These are phyloP conservation scores for Zophobas atratus DNA, from an alignment of 1,140 invertebrate genomes.

Conservation along the genomic window DNA sequence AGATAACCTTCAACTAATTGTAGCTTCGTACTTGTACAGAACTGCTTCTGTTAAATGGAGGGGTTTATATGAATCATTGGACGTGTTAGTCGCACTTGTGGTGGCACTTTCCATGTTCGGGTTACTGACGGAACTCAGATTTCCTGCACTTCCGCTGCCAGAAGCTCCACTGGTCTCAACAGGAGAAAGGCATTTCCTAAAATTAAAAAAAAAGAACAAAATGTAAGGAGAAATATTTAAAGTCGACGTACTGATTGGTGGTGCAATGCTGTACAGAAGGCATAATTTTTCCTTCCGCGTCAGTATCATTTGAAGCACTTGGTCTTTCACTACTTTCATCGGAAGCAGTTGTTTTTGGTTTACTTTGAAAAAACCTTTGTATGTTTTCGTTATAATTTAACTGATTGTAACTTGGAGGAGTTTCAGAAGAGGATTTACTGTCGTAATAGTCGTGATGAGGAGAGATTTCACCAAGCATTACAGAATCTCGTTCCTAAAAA, in stretches of 20 bases:
- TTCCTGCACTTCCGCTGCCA: constrained; percentile 73
- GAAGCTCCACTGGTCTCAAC: constrained; percentile 70
- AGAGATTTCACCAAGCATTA: constrained; percentile 89
- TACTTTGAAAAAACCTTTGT: constrained; percentile 88
- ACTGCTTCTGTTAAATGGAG: constrained; percentile 77
- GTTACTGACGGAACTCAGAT: constrained; percentile 71
- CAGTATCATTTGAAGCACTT: constrained; percentile 59
- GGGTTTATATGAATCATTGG: constrained; percentile 68
- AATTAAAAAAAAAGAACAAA: constrained; percentile 47
- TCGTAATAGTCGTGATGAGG: constrained; percentile 87
- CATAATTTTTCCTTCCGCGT: constrained; percentile 61
- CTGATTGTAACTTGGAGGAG: constrained; percentile 88
- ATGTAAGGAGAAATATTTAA: constrained; percentile 14
- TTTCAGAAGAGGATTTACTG: constrained; percentile 86
- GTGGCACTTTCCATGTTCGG: constrained; percentile 69
- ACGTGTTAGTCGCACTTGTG: constrained; percentile 67
- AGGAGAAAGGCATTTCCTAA: constrained; percentile 68
- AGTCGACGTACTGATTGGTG: constrained; percentile 61
- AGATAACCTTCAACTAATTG: constrained; percentile 15
- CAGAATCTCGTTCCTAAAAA: constrained; percentile 83
- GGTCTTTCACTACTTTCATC: constrained; percentile 67
- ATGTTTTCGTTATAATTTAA: constrained; percentile 91
- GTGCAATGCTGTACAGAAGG: constrained; percentile 55
- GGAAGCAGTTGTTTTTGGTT: constrained; percentile 76
- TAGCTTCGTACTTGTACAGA: constrained; percentile 65